Conservation (phyloP, 2,888 invertebrate genomes). For the Drosophila picticornis region DNA sequence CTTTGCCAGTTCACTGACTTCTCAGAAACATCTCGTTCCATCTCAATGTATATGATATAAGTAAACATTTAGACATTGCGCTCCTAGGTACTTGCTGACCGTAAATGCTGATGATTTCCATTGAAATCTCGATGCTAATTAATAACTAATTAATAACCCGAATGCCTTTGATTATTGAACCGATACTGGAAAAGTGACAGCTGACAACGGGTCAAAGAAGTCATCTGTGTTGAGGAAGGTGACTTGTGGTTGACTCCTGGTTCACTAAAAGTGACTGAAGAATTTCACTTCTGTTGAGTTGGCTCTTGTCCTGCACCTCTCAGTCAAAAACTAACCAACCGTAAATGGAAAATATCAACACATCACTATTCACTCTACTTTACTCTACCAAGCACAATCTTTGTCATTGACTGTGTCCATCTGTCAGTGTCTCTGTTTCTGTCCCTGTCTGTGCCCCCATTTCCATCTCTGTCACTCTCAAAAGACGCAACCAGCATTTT, state of each 20-base stretch:
- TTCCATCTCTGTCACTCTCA: not conserved
- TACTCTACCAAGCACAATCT: not conserved
- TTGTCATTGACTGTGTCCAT: not conserved
- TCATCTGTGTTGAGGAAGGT: not conserved
- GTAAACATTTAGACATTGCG: not conserved
- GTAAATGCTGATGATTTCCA: not conserved
- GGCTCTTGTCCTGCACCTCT: not conserved
- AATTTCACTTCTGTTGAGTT: not conserved
- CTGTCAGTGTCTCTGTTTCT: not conserved
- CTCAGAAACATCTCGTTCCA: not conserved
- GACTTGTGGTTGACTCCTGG: not conserved
- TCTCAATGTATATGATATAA: not conserved
- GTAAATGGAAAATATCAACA: not conserved
- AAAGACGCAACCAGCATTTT: not conserved
- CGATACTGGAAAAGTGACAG: slow-evolving; percentile 16
- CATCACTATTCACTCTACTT: not conserved
- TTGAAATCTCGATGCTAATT: not conserved
- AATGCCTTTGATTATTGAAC: slow-evolving; percentile 9
- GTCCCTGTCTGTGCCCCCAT: not conserved
- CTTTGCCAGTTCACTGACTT: not conserved
- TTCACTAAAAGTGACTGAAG: not conserved
- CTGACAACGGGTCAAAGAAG: slow-evolving; percentile 15
- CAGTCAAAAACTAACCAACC: not conserved
- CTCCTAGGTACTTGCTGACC: not conserved
- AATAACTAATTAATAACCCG: not conserved